Base-by-base conservation (phyloP, 1,140 invertebrate genomes). In the Trachelipus rathkii region DNA sequence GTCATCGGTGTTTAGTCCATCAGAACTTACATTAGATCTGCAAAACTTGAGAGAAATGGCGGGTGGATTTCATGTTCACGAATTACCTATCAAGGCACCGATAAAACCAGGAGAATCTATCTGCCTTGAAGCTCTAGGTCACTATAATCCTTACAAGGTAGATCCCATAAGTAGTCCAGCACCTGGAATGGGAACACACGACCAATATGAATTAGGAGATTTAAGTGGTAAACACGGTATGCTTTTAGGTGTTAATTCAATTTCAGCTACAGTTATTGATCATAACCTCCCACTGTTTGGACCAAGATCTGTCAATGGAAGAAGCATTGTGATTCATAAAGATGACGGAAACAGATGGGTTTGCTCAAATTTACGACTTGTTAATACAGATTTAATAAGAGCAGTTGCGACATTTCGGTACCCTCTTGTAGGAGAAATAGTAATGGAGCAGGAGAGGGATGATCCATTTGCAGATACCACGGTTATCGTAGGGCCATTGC, bases 171-270 rank as follows among this genome's bases (percentile, higher is more conserved):
- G 81, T 15, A 83, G 81, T 73, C 83, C 85, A n/a, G 68, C 76
- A 69, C 81, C 83, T 33, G 84, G 83, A 24, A 85, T 88, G 79
- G 91, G 92, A 43, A 95, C 94, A 6, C 92, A 94, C 84, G 93
- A 97, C 84, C 91, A 93, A 82, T 97, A 95, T 82, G 89, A 92
- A 5, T 85, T 95, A 13, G 94, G 95, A 0, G 95, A 97, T 85
- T 85, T 98, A 5, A 93, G 93, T 72, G 94, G 94, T 8, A 98
- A 98, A 86, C 89, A 87, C 82, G 88, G 89, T 21, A 75, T 80
- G 0, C 80, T 89, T 10, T 80, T 79, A 10, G 81, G 79, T 0
- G 60, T 84, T 11, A 79, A 82, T 19, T 79, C 82, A 3, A 78
- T 85, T 8, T 77, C 76, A 13, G 82, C 81, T 9, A 83, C 81